These are phyloP conservation scores for Furnarius figulus DNA, from an alignment of 2,113 vertebrate species.

Conservation along the genomic window DNA sequence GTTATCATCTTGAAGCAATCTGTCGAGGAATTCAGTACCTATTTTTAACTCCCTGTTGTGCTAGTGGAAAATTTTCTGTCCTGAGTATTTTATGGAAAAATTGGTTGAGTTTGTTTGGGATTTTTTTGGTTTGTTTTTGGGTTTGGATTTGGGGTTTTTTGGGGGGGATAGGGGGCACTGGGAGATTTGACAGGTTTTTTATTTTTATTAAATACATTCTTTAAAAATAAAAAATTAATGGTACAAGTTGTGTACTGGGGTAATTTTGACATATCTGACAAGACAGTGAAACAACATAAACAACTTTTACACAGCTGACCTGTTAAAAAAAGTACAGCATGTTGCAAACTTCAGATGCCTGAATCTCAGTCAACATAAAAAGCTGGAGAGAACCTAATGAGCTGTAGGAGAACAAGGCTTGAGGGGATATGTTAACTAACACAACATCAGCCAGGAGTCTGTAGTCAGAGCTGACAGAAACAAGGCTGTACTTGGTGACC, in stretches of 20 bases:
- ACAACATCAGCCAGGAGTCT: background rate
- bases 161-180: too few species aligned
- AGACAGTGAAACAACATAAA: background rate
- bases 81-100: background rate
- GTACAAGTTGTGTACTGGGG: background rate
- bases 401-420: background rate
- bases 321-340: background rate
- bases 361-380: background rate
- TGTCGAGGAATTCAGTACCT: background rate
- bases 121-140: background rate
- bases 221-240: background rate
- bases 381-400: constrained; percentile 3
- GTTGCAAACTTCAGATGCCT: background rate
- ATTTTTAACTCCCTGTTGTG: background rate
- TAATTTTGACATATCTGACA: background rate
- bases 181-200: too few species aligned
- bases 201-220: background rate
- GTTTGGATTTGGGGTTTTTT: too few species aligned
- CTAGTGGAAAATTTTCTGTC: background rate
- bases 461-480: background rate
- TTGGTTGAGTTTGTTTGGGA: background rate
- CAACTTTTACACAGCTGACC: background rate
- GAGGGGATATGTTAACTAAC: constrained; percentile 22
- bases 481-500: background rate
- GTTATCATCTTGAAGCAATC: background rate